phyloP scores from a whole-genome alignment of 2,113 vertebrate genomes.

The Ovibos moschatus region DNA sequence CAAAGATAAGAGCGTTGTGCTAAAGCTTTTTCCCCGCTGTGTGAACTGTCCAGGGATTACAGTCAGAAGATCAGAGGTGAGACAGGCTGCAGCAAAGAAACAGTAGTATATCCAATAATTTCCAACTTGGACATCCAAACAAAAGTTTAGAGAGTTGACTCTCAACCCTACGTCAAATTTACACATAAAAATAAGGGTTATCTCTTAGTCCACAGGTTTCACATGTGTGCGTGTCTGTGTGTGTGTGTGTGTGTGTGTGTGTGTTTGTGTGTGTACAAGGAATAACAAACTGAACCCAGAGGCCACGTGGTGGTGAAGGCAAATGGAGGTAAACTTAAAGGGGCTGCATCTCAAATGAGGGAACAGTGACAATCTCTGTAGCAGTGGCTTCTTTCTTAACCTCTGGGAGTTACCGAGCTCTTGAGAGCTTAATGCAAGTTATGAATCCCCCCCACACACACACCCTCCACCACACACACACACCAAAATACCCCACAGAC shows the following conservation, averaged over 20 bases:
- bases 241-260: not conserved
- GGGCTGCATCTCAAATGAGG: not conserved
- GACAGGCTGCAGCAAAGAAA: not conserved
- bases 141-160: not conserved
- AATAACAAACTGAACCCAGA: not conserved
- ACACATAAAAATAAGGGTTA: not conserved
- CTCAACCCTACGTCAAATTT: not conserved
- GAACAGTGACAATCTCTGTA: not conserved
- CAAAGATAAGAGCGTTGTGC: not conserved
- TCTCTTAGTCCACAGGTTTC: not conserved
- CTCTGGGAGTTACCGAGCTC: not conserved
- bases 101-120: not conserved
- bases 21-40: not conserved
- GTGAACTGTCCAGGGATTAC: not conserved
- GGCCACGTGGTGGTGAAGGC: not conserved
- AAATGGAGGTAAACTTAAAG: not conserved
- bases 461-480: not conserved
- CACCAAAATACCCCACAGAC: not conserved
- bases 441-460: not conserved
- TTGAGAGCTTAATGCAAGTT: not conserved
- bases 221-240: not conserved
- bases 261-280: not conserved
- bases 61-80: not conserved
- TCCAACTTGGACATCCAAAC: not conserved
- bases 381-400: not conserved